These are phyloP conservation scores for Brachyhypopomus gauderio DNA, from an alignment of 2,113 vertebrate genomes.

Conservation along the genomic window DNA sequence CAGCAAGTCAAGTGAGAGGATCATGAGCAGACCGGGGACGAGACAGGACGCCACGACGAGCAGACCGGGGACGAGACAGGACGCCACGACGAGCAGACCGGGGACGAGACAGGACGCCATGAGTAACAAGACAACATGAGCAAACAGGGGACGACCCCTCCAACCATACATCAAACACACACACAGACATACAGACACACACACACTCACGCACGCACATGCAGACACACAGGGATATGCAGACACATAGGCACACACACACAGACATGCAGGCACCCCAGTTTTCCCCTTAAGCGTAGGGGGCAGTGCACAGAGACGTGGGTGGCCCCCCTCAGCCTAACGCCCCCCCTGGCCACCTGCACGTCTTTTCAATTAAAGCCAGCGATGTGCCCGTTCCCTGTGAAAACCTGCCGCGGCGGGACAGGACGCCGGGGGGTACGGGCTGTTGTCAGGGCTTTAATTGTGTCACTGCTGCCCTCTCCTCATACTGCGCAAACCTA, in stretches of 20 bases:
- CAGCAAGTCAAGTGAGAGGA: too few species aligned
- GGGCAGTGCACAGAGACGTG: neutral
- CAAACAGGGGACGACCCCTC: too few species aligned
- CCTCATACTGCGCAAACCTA: constrained; percentile 39
- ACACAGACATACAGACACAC: neutral
- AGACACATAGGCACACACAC: too few species aligned
- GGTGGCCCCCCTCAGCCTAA: neutral
- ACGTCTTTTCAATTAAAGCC: constrained; percentile 47
- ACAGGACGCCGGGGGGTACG: constrained; percentile 17
- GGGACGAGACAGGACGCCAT: too few species aligned
- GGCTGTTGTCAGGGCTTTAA: constrained; percentile 47
- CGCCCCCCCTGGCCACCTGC: constrained; percentile 3
- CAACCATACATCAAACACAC: too few species aligned
- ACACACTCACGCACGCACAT: neutral
- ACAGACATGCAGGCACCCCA: too few species aligned
- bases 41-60: too few species aligned
- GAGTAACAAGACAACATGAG: too few species aligned
- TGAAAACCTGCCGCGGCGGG: constrained; percentile 39
- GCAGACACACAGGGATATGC: too few species aligned
- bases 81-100: too few species aligned
- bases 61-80: too few species aligned
- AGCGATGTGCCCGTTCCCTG: neutral
- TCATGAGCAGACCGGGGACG: too few species aligned
- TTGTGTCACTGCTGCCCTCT: constrained; percentile 28
- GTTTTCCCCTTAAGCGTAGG: neutral